Evolutionary conservation across 2,113 vertebrate species (phyloP), one percentile per base, ranked within the genome.

Genomic region (Dermatemys mawii): DNA sequence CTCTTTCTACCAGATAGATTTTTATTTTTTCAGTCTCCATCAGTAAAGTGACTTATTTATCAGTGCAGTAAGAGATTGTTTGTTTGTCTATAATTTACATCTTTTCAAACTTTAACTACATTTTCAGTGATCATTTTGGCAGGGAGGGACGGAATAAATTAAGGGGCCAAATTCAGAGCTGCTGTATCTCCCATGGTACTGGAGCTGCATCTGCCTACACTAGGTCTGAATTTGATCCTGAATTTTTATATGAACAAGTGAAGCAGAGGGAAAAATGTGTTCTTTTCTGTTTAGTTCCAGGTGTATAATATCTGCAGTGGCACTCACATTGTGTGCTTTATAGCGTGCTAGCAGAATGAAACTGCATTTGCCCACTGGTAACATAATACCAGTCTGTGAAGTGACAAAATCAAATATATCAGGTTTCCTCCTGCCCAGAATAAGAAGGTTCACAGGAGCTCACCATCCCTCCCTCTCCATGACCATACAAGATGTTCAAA

Each of bases 231-330:
- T 83, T 51, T 78, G n/a, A 9, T 16, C 50, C 51, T 49, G 88
- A 78, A 90, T 94, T 26, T 3, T 13, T 57, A 1, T 10, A 53
- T 95, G 78, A 85, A 22, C 67, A 46, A 27, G 41, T 78, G 57
- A 90, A 35, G 41, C 41, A 70, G 80, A 82, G 92, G 87, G 53
- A 92, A 94, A 94, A 90, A 94, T 29, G 54, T 80, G 57, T 83
- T 90, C 0, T 0, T 29, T 88, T 41, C 90, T 93, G 49, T 83
- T 73, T 91, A 1, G 0, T 0, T 83, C 51, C 50, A 78, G 46
- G 80, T 60, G n/a, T 89, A 95, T 87, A 86, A 54, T 41, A 86
- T 92, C 49, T 60, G 32, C 55, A 60, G 46, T 27, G 73, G 32
- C 29, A 60, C 38, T 83, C 86, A 80, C 46, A 55, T 26, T 84